These are phyloP conservation scores for Marmota monax DNA, from an alignment of 2,113 vertebrate species.

Conservation along the genomic window DNA sequence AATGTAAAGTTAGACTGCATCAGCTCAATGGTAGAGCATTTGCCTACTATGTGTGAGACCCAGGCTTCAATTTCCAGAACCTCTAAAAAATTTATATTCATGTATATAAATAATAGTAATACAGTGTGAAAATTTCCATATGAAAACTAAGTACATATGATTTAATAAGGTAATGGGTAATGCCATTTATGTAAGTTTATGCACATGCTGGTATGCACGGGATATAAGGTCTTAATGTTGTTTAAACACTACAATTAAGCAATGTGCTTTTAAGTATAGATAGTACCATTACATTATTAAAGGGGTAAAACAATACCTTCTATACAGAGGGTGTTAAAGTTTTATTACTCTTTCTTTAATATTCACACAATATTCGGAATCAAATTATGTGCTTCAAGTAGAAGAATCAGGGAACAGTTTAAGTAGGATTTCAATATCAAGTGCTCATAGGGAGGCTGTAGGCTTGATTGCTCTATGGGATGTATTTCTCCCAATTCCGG, in stretches of 20 bases:
- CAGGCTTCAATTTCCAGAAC: neutral
- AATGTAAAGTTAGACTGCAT: neutral
- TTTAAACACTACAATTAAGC: neutral
- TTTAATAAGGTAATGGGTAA: neutral
- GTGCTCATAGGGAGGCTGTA: neutral
- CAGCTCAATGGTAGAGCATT: neutral
- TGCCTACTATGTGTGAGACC: neutral
- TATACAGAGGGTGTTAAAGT: neutral
- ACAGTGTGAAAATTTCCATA: neutral
- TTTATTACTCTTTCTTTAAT: neutral
- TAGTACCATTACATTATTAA: neutral
- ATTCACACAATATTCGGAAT: neutral
- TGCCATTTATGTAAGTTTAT: neutral
- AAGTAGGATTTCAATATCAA: neutral
- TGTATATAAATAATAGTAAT: neutral
- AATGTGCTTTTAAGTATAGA: neutral
- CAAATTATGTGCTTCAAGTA: neutral
- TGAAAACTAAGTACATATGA: neutral
- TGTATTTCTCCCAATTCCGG: neutral
- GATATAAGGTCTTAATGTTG: neutral
- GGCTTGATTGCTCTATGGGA: neutral
- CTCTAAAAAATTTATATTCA: neutral
- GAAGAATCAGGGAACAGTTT: neutral
- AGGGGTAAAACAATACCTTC: neutral
- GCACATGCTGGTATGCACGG: neutral